Base-by-base conservation (phyloP, 2,888 invertebrate species). In the Temnothorax rugatulus region DNA sequence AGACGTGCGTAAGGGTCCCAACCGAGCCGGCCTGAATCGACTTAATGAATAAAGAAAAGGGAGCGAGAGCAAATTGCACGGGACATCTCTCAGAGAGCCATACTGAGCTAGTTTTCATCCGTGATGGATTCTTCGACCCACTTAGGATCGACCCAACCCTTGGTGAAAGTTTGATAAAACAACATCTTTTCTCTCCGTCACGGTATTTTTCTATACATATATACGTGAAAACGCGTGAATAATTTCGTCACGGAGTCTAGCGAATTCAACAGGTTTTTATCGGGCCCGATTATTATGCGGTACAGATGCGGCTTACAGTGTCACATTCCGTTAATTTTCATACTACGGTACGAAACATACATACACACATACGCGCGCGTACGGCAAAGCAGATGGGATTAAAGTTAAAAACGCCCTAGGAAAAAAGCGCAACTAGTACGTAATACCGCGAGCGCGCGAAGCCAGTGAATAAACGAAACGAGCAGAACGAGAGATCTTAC, bases 211-310 rank as follows among this genome's bases (percentile, higher is more conserved):
- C 4, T 25, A 41, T 34, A 44, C 34, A 34, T 34, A 41, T 18
- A 47, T 34, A 44, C 34, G 75, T 13, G 57, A 21, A 4, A 11
- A 54, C 41, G 52, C 34, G n/a, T 57, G 64, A 25, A 41, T 59
- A 75, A 59, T 63, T 59, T 75, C 41, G 63, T 13, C 57, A 34
- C 13, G 52, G 44, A 76, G 69, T 66, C 73, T 69, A 18, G 73
- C 29, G 13, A 76, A 83, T 86, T 88, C 86, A 88, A 88, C 88
- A 88, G 88, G 88, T 88, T 88, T 88, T 88, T 84, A 88, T 82
- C 82, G 29, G 47, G 47, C 69, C 44, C 74, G 61, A 68, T 77
- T 61, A 64, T 75, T 59, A 81, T 54, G 66, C 47, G 41, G 61
- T 44, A 29, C 54, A 50, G 50, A 76, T 66, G 76, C 69, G 63